phyloP scores from a whole-genome alignment of 2,113 vertebrate genomes.

The Rhea americana region DNA sequence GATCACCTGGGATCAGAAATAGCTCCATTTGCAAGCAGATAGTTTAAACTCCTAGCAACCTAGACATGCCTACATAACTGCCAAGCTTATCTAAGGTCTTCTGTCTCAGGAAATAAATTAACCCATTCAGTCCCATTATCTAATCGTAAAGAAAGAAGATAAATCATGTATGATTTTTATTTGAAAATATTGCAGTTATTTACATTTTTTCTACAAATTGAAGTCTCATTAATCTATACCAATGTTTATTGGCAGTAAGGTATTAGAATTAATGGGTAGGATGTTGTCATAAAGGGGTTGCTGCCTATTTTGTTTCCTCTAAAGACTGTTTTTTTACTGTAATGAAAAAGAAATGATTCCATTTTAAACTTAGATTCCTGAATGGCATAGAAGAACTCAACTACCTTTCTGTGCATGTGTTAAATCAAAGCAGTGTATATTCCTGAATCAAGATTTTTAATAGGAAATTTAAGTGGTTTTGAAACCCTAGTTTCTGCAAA shows the following conservation, averaged over 20 bases:
- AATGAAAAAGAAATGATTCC: background rate
- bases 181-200: background rate
- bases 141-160: background rate
- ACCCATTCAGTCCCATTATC: conserved; percentile 1
- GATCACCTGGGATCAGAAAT: conserved; percentile 66
- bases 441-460: conserved; percentile 43
- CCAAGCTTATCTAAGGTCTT: conserved; percentile 49
- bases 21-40: conserved; percentile 59
- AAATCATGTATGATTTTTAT: background rate
- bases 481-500: conserved; percentile 25
- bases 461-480: conserved; percentile 51
- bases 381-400: background rate
- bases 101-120: conserved; percentile 50
- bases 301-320: background rate
- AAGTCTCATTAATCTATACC: background rate
- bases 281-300: background rate
- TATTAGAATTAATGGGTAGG: background rate
- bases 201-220: background rate
- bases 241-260: background rate
- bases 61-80: conserved; percentile 53
- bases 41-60: conserved; percentile 63
- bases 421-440: conserved; percentile 3
- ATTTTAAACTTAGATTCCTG: background rate
- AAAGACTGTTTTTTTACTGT: background rate
- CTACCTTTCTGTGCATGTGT: background rate